Base-by-base conservation (phyloP, 2,888 invertebrate genomes). In the Carcina quercana region DNA sequence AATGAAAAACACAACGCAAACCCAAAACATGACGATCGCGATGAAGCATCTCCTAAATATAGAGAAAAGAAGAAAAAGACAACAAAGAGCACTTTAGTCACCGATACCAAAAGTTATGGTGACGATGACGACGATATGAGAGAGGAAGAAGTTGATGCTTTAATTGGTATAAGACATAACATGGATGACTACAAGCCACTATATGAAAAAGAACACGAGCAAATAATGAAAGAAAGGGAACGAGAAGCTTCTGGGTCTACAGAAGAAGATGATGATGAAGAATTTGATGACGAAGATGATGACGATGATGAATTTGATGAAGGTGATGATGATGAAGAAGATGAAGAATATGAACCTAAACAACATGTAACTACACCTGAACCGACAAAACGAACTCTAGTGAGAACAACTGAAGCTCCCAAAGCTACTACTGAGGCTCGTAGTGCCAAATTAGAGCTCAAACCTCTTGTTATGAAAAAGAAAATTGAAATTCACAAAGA, bases 401-500 rank as follows among this genome's bases (percentile, higher is more conserved):
- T 42, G 1, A 59, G 52, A 50, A 79, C 78, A 13, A 79, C 79
- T 15, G 63, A 65, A 35, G 57, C 64, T 28, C 73, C 76, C 8
- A 34, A 42, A 6, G 46, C 62, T 2, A 70, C 73, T 7, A 59
- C 59, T 32, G 60, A 67, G 43, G 47, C 57, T 6, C 59, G 45
- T 19, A 53, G 34, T 31, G 35, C 45, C 4, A 62, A 57, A 39
- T 20, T 47, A 32, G 48, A 65, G 42, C 26, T 39, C 4, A 70
- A 64, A 38, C 83, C 83, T 3, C 48, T 62, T 3, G 36, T 80
- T 5, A 56, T 60, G 2, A 69, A 52, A 50, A 82, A 74, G 33
- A 76, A 65, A 58, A 57, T 78, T 22, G 74, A 79, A 61, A 75
- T 80, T 31, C 82, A 82, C 32, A 71, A 72, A 50, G 80, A 82